phyloP scores from a whole-genome alignment of 2,797 vertebrate genomes.

The Coregonus suidteri region DNA sequence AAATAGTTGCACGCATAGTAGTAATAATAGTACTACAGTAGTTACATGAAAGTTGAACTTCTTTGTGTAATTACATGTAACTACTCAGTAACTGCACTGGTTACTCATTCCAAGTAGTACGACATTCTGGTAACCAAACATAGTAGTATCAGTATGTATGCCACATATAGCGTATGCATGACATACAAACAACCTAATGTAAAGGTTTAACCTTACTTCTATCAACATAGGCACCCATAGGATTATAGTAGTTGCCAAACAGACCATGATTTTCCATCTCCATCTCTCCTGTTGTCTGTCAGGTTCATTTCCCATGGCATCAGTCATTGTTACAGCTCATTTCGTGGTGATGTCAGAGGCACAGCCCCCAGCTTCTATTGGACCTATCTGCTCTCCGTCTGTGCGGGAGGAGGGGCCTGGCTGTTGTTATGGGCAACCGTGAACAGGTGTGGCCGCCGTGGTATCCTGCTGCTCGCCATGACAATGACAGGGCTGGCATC shows the following conservation, averaged over 20 bases:
- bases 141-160: not conserved
- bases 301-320: slow-evolving; percentile 91
- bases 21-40: not conserved
- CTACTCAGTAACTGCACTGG: not conserved
- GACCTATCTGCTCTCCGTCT: slow-evolving; percentile 85
- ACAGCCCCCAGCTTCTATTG: slow-evolving; percentile 83
- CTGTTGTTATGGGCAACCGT: slow-evolving; percentile 84
- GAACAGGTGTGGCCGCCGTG: slow-evolving; percentile 86
- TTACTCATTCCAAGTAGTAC: not conserved
- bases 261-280: slow-evolving; percentile 13
- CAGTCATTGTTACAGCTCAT: slow-evolving; percentile 88
- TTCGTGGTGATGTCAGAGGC: slow-evolving; percentile 80
- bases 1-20: not conserved
- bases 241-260: not conserved
- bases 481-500: slow-evolving; percentile 87
- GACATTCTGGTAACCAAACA: too few species aligned
- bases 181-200: not conserved
- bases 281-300: slow-evolving; percentile 34
- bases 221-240: not conserved
- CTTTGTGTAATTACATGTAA: not conserved
- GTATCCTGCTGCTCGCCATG: slow-evolving; percentile 86
- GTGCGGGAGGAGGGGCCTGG: slow-evolving; percentile 83
- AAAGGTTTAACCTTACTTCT: not conserved
- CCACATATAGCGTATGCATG: not conserved
- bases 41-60: not conserved